phyloP scores from a whole-genome alignment of 2,797 vertebrate species.

The Eleutherodactylus coqui region DNA sequence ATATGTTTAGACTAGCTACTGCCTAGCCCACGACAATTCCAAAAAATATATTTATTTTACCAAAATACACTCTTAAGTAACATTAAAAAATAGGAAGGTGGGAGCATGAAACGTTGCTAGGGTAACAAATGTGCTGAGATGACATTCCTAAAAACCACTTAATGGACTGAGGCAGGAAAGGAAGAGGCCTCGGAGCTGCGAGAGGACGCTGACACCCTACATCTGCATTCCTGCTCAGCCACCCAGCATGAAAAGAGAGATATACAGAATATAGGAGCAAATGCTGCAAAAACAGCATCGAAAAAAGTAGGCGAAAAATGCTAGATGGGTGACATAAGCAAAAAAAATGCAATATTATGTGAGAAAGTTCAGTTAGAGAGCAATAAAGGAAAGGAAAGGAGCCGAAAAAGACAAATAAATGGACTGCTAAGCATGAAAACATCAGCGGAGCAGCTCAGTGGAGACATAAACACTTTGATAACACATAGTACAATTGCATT shows the following conservation, averaged over 20 bases:
- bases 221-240: slow-evolving; percentile 57
- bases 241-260: slow-evolving; percentile 73
- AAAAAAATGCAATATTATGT: background rate
- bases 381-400: background rate
- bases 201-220: slow-evolving; percentile 64
- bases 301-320: background rate
- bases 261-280: slow-evolving; percentile 62
- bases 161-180: slow-evolving; percentile 58
- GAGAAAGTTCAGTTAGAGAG: slow-evolving; percentile 44
- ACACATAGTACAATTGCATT: background rate
- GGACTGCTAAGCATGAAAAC: slow-evolving; percentile 26
- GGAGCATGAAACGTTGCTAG: slow-evolving; percentile 46
- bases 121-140: slow-evolving; percentile 53
- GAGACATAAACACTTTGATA: slow-evolving; percentile 26
- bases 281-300: background rate
- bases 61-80: slow-evolving; percentile 40
- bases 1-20: slow-evolving; percentile 54
- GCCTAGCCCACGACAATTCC: slow-evolving; percentile 50
- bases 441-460: background rate
- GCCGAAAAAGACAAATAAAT: background rate
- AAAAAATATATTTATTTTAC: slow-evolving; percentile 62
- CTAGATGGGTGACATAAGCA: background rate
- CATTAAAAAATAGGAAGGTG: slow-evolving; percentile 34
- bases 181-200: slow-evolving; percentile 47
- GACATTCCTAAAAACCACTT: slow-evolving; percentile 56